Evolutionary conservation across 2,888 invertebrate genomes (phyloP), one percentile per base, ranked within the genome.

Genomic region (Sthenelais limicola): DNA sequence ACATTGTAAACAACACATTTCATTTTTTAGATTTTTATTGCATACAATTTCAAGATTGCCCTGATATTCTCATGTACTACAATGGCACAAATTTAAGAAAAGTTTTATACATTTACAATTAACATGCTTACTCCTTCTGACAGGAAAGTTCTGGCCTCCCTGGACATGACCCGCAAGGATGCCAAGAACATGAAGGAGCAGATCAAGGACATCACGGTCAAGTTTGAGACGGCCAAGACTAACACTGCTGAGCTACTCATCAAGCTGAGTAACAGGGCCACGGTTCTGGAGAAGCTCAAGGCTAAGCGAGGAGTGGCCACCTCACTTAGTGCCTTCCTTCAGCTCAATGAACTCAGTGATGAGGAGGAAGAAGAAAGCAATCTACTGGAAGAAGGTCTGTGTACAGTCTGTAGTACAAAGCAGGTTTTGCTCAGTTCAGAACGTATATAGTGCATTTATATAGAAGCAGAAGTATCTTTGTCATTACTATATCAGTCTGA

Each of bases 121-220:
- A n/a, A n/a, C n/a, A 43, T 43, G 9, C 18, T 43, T 43, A 43
- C 9, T 43, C 21, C 12, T n/a, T n/a, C 32, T 68, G 48, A n/a
- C 70, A 87, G 86, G 76, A 85, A 85, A 80, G 85, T 84, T 3
- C 58, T 88, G n/a, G 76, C 82, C n/a, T 86, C 87, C n/a, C 74
- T 88, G 71, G 85, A 86, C 73, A 83, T 84, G 77, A 87, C 87
- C 0, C 79, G 86, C 66, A 80, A 78, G 49, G 87, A 87, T 80
- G 83, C 83, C 33, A 82, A 82, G 72, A 80, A 81, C 49, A 87
- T 87, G 85, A 84, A 82, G 75, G 83, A 86, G 72, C 82, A 82
- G 38, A 86, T 87, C 62, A 84, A 84, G 75, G 81, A 80, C 52
- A 82, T 84, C 71, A 84, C 76, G 18, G 78, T 77, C 3, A 82